Base-by-base conservation (phyloP, 2,113 vertebrate genomes). In the Eurystomus gularis region DNA sequence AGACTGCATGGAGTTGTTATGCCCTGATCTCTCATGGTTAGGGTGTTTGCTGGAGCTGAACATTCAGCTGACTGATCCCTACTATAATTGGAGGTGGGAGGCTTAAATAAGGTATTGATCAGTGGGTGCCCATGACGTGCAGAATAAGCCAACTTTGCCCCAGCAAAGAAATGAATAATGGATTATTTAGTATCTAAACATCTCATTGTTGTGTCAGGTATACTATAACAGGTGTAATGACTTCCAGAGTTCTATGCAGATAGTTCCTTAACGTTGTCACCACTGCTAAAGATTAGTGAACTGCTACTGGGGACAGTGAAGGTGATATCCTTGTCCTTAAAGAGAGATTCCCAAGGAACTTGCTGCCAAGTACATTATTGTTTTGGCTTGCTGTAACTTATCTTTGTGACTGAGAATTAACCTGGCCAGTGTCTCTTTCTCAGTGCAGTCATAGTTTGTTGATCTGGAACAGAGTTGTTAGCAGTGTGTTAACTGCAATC, bases 401-500 rank as follows among this genome's bases (percentile, higher is more conserved):
- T 12, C 55, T 78, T 42, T 69, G 57, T 37, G 77, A 37, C 40
- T 80, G 85, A 33, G 77, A 94, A 82, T 46, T 42, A 90, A 52
- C 66, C 62, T 52, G 79, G 54, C 39, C 42, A 29, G 26, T 24
- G 24, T 40, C 24, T n/a, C 46, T 58, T 68, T 82, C 37, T n/a
- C 71, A 92, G 75, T 8, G 20, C 3, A 5, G 54, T 52, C 33
- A 3, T 39, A 18, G 89, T 68, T 66, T 46, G 42, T 20, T 62
- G 58, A 66, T 91, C 52, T 58, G 90, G 81, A 81, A 62, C 54
- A 88, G 82, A 88, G 77, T 86, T 94, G 61, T 49, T 62, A 83
- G 69, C 5, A 14, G 16, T 40, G 93, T n/a, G 76, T 58, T 97
- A 97, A 97, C 94, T 95, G 82, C 82, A 29, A 58, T 58, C 76